Percentiles rank a stretch among this genome's conserved stretches.
Conservation (phyloP, 2,888 invertebrate species). For the Dryadula phaetusa region DNA sequence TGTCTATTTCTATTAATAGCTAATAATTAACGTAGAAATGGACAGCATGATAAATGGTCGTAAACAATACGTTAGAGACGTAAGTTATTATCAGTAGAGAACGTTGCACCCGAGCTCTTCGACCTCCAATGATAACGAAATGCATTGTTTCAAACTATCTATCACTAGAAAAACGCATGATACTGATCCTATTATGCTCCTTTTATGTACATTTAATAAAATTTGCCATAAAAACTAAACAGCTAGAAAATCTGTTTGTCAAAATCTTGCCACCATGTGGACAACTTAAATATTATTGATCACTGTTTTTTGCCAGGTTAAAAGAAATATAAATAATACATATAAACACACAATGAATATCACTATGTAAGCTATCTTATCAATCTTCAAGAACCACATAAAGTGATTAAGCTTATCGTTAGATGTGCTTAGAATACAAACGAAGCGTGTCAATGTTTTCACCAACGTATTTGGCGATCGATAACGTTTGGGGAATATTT, state of each 20-base stretch:
- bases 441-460: slow-evolving; percentile 62
- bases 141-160: slow-evolving; percentile 54
- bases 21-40: slow-evolving; percentile 56
- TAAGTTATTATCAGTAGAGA: slow-evolving; percentile 64
- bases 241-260: background rate
- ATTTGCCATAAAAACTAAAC: too few species aligned
- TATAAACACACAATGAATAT: slow-evolving; percentile 1
- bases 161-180: slow-evolving; percentile 45
- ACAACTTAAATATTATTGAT: background rate
- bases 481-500: slow-evolving; percentile 72
- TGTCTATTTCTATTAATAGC: slow-evolving; percentile 72
- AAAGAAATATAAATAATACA: background rate
- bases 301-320: background rate
- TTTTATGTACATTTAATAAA: background rate
- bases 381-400: slow-evolving; percentile 58
- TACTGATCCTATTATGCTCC: slow-evolving; percentile 6
- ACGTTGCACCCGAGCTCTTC: slow-evolving; percentile 73
- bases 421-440: slow-evolving; percentile 65
- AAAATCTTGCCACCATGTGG: background rate
- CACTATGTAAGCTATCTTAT: slow-evolving; percentile 47
- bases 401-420: slow-evolving; percentile 64
- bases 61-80: slow-evolving; percentile 75
- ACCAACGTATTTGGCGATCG: slow-evolving; percentile 67
- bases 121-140: slow-evolving; percentile 63
- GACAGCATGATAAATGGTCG: slow-evolving; percentile 64